phyloP scores from a whole-genome alignment of 2,888 invertebrate genomes.

The Ormia ochracea region DNA sequence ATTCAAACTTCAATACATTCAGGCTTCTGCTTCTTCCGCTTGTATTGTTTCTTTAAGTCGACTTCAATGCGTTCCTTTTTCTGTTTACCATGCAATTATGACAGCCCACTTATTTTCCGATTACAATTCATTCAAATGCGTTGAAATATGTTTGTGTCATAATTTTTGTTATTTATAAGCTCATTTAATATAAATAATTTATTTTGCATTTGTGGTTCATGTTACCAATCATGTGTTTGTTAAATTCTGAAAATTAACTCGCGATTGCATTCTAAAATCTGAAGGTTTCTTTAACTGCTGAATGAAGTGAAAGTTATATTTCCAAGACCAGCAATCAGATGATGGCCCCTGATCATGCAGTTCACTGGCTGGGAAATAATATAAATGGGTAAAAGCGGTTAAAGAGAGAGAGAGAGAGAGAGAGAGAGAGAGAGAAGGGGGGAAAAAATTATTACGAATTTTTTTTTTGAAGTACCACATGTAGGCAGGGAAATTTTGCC shows the following conservation, averaged over 20 bases:
- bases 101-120: conserved; percentile 32
- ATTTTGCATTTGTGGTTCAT: neutral
- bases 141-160: conserved; percentile 47
- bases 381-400: no score
- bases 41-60: neutral
- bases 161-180: conserved; percentile 49
- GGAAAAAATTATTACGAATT: no score
- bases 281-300: neutral
- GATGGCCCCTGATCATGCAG: no score
- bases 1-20: neutral
- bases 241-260: neutral
- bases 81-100: neutral
- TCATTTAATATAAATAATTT: conserved; percentile 23
- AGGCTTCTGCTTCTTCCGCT: neutral
- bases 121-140: conserved; percentile 34
- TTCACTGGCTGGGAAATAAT: no score
- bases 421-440: no score
- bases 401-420: no score
- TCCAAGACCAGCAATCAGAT: no score
- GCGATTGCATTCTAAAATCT: conserved; percentile 4
- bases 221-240: conserved; percentile 1
- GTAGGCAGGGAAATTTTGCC: no score
- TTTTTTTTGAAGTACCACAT: no score
- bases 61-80: neutral
- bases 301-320: neutral